A percentile compares a stretch with the other conserved stretches of the same genome.
Conservation (phyloP, 2,888 invertebrate species). For the Lochmaea capreae region DNA sequence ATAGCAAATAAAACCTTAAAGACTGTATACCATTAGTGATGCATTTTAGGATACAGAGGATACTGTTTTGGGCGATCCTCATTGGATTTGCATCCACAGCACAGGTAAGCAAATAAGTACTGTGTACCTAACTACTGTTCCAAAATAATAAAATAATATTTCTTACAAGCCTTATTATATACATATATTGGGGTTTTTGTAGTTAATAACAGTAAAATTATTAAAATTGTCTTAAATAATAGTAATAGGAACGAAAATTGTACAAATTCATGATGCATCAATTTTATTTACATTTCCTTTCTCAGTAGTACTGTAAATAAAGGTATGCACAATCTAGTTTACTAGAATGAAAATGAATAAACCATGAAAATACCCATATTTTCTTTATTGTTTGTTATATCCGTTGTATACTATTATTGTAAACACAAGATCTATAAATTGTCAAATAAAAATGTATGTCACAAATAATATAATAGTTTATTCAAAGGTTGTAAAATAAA, state of each 20-base stretch:
- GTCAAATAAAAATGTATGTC: constrained; percentile 5
- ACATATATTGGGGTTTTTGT: background rate
- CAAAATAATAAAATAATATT: background rate
- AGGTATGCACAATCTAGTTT: background rate
- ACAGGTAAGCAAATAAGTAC: constrained; percentile 71
- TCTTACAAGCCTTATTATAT: background rate
- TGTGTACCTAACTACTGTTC: background rate
- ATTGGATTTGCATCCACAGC: constrained; percentile 79
- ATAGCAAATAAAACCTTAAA: constrained; percentile 58
- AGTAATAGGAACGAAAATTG: background rate
- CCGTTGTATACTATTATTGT: constrained; percentile 53
- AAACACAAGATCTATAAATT: constrained; percentile 12
- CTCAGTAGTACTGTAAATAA: background rate
- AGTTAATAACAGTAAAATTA: background rate
- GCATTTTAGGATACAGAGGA: constrained; percentile 82
- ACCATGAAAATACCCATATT: background rate
- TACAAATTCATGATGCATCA: background rate
- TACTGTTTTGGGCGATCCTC: constrained; percentile 79
- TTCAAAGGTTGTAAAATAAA: background rate
- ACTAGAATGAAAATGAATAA: background rate
- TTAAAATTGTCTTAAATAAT: background rate
- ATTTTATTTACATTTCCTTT: constrained; percentile 3
- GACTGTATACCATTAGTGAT: constrained; percentile 70
- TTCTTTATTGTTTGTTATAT: background rate
- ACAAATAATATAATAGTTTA: constrained; percentile 5